phyloP scores from a whole-genome alignment of 2,113 vertebrate genomes.

The Micronycteris hirsuta region DNA sequence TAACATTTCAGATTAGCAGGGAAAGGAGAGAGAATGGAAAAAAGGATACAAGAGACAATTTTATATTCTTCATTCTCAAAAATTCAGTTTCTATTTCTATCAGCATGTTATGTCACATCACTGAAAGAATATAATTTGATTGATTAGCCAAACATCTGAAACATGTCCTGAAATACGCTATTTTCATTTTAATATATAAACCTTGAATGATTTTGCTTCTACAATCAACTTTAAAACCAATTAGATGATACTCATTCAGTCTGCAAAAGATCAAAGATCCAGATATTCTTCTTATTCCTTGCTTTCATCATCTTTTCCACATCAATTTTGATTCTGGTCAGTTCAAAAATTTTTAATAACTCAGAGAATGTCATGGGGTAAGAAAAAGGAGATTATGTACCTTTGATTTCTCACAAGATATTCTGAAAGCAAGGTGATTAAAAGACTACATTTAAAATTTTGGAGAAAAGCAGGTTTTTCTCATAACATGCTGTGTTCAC shows the following conservation, averaged over 20 bases:
- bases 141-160: conserved; percentile 5
- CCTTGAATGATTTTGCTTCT: background rate
- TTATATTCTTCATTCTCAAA: background rate
- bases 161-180: background rate
- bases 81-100: background rate
- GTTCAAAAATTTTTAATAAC: conserved; percentile 11
- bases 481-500: background rate
- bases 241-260: background rate
- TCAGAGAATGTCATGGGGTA: background rate
- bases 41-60: background rate
- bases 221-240: background rate
- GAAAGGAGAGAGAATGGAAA: background rate
- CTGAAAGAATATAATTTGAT: conserved; percentile 35
- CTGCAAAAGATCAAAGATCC: background rate
- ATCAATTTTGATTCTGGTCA: background rate
- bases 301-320: background rate
- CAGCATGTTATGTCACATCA: conserved; percentile 17
- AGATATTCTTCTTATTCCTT: background rate
- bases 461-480: background rate
- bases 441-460: background rate
- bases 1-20: background rate
- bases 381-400: background rate
- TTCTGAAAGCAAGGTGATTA: background rate
- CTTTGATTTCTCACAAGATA: background rate
- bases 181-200: conserved; percentile 17